phyloP scores from a whole-genome alignment of 2,888 invertebrate genomes.

The Scaptodrosophila latifasciaeformis region DNA sequence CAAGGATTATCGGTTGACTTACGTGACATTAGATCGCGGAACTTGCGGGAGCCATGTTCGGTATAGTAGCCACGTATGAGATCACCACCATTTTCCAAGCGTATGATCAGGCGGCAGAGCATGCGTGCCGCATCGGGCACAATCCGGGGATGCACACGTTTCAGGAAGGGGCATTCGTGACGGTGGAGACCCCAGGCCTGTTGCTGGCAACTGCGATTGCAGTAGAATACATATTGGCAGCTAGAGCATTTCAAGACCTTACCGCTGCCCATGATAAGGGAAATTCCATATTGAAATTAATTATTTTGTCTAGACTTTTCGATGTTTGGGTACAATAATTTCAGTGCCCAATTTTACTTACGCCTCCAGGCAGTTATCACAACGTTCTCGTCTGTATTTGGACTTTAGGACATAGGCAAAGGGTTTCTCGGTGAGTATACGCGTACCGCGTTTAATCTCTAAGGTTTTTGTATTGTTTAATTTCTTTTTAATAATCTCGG shows the following conservation, averaged over 20 bases:
- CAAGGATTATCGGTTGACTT: too few relatives aligned
- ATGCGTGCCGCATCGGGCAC: conserved; percentile 89
- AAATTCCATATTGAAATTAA: too few relatives aligned
- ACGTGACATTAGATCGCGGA: conserved; percentile 94
- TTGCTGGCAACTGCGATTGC: conserved; percentile 86
- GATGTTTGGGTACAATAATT: too few relatives aligned
- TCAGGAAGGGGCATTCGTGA: conserved; percentile 86
- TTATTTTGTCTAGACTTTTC: too few relatives aligned
- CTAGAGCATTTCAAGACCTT: conserved; percentile 87
- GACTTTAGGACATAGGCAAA: conserved; percentile 84
- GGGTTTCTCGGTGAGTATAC: conserved; percentile 83
- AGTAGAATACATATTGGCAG: conserved; percentile 89
- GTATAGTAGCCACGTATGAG: conserved; percentile 82
- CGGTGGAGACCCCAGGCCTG: conserved; percentile 89
- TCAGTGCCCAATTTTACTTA: conserved; percentile 76
- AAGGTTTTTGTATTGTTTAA: neutral
- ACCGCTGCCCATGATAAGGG: conserved; percentile 77
- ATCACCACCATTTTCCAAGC: conserved; percentile 80
- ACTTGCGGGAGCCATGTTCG: conserved; percentile 82
- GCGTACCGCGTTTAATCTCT: conserved; percentile 77
- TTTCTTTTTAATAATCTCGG: neutral
- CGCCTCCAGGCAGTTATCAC: conserved; percentile 86
- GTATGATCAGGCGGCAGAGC: conserved; percentile 83
- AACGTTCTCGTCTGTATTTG: conserved; percentile 81
- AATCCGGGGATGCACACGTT: conserved; percentile 81